Evolutionary conservation across 2,888 invertebrate species (phyloP).

Genomic region (Drosophila suboccidentalis): DNA sequence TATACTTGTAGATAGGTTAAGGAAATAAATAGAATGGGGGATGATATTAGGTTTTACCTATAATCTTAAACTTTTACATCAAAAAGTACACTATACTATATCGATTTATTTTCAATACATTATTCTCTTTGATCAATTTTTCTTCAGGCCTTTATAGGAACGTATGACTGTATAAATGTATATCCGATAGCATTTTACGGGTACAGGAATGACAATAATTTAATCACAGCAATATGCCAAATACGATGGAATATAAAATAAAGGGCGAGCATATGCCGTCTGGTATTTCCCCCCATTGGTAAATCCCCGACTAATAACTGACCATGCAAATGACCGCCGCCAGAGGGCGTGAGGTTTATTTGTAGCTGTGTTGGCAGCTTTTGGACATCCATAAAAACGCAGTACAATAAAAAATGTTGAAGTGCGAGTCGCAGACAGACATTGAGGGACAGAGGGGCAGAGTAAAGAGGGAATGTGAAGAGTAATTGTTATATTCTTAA

Average conservation of each 20-base stretch:
- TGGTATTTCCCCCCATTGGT: not conserved
- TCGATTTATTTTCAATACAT: too few relatives aligned
- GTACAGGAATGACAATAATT: not conserved
- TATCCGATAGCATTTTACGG: not conserved
- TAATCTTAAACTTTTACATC: too few relatives aligned
- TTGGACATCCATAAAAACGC: conserved; percentile 60
- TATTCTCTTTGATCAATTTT: not conserved
- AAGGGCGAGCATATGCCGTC: not conserved
- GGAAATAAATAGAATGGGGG: not conserved
- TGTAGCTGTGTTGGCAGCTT: conserved; percentile 45
- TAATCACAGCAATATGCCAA: not conserved
- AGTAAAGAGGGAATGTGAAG: conserved; percentile 7
- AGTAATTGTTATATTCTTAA: conserved; percentile 79
- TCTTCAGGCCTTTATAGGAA: not conserved
- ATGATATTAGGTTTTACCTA: not conserved
- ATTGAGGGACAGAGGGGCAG: not conserved
- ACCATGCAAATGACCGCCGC: conserved; percentile 20
- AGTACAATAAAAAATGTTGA: conserved; percentile 56
- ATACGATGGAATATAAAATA: not conserved
- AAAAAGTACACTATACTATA: too few relatives aligned
- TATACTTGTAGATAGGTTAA: not conserved
- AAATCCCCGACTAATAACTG: conserved; percentile 11
- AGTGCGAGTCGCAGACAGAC: conserved; percentile 11
- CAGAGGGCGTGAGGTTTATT: conserved; percentile 49
- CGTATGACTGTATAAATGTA: not conserved